phyloP scores from a whole-genome alignment of 1,140 invertebrate species.

The Drosophila setifemur region DNA sequence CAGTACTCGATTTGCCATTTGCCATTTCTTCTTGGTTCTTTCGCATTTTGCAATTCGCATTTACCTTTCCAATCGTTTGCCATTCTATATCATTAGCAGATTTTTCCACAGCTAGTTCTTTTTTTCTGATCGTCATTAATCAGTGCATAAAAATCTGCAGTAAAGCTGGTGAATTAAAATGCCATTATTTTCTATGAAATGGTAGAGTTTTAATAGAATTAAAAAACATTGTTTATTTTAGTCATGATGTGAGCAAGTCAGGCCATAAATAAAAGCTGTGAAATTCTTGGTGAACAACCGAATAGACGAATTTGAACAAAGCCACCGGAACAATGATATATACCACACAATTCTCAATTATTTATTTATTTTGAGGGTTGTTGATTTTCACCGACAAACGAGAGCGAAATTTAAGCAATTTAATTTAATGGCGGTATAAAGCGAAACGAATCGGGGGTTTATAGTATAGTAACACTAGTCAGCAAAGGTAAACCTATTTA shows the following conservation, averaged over 20 bases:
- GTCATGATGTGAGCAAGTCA: slow-evolving; percentile 17
- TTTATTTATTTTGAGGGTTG: slow-evolving; percentile 48
- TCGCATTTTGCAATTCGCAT: slow-evolving; percentile 5
- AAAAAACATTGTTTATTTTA: slow-evolving; percentile 54
- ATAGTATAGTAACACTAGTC: background rate
- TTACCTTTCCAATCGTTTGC: background rate
- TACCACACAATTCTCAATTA: slow-evolving; percentile 34
- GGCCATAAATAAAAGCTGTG: background rate
- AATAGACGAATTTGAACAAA: slow-evolving; percentile 9
- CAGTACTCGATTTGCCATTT: slow-evolving; percentile 30
- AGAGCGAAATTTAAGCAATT: slow-evolving; percentile 56
- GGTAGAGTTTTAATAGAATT: slow-evolving; percentile 12
- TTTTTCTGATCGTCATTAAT: slow-evolving; percentile 43
- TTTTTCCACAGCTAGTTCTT: slow-evolving; percentile 33
- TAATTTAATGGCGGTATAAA: slow-evolving; percentile 28
- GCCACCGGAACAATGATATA: slow-evolving; percentile 17
- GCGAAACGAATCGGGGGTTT: slow-evolving; percentile 36
- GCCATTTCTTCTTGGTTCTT: slow-evolving; percentile 37
- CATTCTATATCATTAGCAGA: slow-evolving; percentile 14
- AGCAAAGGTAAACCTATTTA: background rate
- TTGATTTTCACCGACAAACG: slow-evolving; percentile 50
- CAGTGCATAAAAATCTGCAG: slow-evolving; percentile 52
- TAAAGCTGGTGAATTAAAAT: slow-evolving; percentile 47
- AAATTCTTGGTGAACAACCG: slow-evolving; percentile 36
- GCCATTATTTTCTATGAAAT: slow-evolving; percentile 37